Conservation (phyloP, 2,113 vertebrate species). For the Gracilinanus agilis region DNA sequence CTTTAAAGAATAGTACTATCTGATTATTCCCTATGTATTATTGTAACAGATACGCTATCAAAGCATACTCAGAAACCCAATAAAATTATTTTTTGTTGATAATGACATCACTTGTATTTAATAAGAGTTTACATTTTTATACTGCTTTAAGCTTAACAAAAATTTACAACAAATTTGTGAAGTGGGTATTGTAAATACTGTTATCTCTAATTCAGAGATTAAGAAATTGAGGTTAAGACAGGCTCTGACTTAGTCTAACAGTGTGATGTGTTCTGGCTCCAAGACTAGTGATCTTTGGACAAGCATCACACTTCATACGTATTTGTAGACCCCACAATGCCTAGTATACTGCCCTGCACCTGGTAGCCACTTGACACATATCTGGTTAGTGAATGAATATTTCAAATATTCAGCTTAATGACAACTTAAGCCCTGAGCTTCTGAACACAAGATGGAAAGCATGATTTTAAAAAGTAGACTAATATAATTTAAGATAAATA, state of each 20-base stretch:
- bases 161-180: background rate
- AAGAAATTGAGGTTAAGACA: too few relatives aligned
- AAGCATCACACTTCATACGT: background rate
- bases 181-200: background rate
- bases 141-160: background rate
- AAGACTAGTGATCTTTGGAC: background rate
- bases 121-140: background rate
- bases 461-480: background rate
- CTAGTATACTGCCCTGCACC: background rate
- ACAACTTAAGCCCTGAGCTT: conserved; percentile 39
- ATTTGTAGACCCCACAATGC: background rate
- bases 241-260: too few relatives aligned
- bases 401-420: conserved; percentile 39
- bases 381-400: conserved; percentile 37
- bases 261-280: too few relatives aligned
- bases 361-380: background rate
- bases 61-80: background rate
- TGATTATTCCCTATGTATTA: background rate
- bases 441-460: background rate
- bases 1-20: background rate
- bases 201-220: too few relatives aligned
- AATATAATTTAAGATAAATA: conserved; percentile 17
- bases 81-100: background rate
- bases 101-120: background rate
- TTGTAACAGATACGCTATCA: background rate